Percentiles rank a stretch among this genome's conserved stretches.
Conservation (phyloP, 2,797 vertebrate species). For the Tachyglossus aculeatus region DNA sequence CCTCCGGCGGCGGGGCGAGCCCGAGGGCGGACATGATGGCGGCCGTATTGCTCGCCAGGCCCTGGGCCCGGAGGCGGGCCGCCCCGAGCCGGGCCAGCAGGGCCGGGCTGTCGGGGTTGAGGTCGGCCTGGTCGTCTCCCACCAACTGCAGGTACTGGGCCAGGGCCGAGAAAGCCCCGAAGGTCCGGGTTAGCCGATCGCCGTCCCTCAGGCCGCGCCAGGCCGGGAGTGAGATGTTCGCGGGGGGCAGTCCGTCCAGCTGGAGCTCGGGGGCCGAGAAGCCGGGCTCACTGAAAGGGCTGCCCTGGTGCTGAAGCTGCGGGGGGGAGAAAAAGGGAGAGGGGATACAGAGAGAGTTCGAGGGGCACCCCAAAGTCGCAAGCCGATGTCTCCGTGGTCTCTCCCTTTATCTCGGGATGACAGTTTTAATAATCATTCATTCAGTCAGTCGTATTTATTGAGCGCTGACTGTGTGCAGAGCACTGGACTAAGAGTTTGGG, state of each 20-base stretch:
- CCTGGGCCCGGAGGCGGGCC: slow-evolving; percentile 52
- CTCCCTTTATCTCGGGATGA: no score
- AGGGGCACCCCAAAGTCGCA: not conserved
- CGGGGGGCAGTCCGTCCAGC: slow-evolving; percentile 55
- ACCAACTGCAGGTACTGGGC: slow-evolving; percentile 65
- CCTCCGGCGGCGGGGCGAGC: slow-evolving; percentile 14
- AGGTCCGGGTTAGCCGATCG: slow-evolving; percentile 38
- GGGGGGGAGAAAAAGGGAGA: not conserved
- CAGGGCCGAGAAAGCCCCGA: slow-evolving; percentile 55
- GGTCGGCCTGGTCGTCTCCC: slow-evolving; percentile 52
- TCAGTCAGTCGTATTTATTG: no score
- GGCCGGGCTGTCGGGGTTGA: slow-evolving; percentile 45
- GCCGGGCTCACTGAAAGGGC: slow-evolving; percentile 61
- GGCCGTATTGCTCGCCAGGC: slow-evolving; percentile 61
- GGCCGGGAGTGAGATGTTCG: slow-evolving; percentile 24
- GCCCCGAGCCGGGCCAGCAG: slow-evolving; percentile 49
- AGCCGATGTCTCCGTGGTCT: not conserved
- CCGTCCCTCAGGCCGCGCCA: slow-evolving; percentile 56
- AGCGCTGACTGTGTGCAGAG: no score
- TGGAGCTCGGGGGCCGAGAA: slow-evolving; percentile 51
- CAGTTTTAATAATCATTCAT: no score
- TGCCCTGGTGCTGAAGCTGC: slow-evolving; percentile 64
- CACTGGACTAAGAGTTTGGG: no score
- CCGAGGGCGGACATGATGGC: slow-evolving; percentile 52
- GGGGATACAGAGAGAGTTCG: not conserved